Conservation (phyloP, 2,888 invertebrate genomes). For the Agapostemon virescens region DNA sequence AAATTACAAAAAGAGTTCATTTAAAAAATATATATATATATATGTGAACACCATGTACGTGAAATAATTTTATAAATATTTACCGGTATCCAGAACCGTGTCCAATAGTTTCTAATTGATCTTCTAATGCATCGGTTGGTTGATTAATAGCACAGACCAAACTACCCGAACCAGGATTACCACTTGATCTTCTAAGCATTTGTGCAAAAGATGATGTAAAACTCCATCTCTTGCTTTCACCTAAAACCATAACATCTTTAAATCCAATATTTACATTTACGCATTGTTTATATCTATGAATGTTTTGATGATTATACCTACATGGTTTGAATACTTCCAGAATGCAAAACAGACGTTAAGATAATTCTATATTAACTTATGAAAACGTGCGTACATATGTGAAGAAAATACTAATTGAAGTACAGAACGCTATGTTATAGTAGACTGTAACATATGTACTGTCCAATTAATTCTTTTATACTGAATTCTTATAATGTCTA, state of each 20-base stretch:
- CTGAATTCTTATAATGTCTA: too few species aligned
- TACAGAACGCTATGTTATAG: background rate
- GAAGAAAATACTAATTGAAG: constrained; percentile 7
- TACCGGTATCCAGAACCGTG: constrained; percentile 72
- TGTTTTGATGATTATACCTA: constrained; percentile 63
- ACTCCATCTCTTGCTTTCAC: constrained; percentile 88
- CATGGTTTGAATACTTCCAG: constrained; percentile 69
- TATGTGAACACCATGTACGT: background rate
- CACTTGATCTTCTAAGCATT: constrained; percentile 86
- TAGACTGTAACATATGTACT: background rate
- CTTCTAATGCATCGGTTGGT: constrained; percentile 71
- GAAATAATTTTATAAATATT: constrained; percentile 16
- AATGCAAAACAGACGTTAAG: constrained; percentile 48
- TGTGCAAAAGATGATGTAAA: constrained; percentile 88
- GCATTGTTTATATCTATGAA: constrained; percentile 6
- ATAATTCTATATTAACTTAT: constrained; percentile 44
- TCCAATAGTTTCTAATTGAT: constrained; percentile 70
- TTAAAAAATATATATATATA: too few species aligned
- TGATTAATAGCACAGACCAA: constrained; percentile 65
- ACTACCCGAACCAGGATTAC: constrained; percentile 77
- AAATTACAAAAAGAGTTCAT: too few species aligned
- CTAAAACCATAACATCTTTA: constrained; percentile 67
- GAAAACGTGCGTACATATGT: background rate
- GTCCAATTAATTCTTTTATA: background rate
- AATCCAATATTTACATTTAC: background rate